Evolutionary conservation across 2,113 vertebrate species (phyloP).

Genomic region (Mormyrus lacerda): DNA sequence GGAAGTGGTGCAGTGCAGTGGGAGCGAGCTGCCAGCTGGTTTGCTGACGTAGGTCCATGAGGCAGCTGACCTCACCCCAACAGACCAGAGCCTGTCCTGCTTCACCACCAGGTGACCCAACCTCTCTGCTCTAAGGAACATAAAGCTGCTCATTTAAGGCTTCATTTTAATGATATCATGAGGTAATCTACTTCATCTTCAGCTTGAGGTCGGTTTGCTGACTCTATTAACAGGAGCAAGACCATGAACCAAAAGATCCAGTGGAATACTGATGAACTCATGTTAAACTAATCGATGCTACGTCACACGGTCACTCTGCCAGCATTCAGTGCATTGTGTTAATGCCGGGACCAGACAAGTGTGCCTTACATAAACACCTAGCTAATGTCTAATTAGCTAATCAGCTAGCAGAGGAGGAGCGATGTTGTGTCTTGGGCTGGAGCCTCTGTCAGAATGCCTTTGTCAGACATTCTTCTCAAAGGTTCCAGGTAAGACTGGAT

Average conservation of each 20-base stretch:
- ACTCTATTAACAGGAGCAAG: background rate
- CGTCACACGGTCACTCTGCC: background rate
- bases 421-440: background rate
- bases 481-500: background rate
- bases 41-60: background rate
- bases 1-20: background rate
- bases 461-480: background rate
- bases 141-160: background rate
- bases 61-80: background rate
- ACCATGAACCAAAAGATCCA: background rate
- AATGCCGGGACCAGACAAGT: background rate
- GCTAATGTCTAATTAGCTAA: background rate
- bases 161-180: background rate
- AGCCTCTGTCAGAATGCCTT: background rate
- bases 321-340: background rate
- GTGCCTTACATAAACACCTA: background rate
- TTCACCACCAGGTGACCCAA: background rate
- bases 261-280: background rate
- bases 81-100: background rate
- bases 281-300: background rate
- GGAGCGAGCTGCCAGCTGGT: background rate
- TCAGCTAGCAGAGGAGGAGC: background rate
- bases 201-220: background rate
- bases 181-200: background rate
- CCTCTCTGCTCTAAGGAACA: background rate